phyloP scores from a whole-genome alignment of 2,888 invertebrate species.

The Brachylomia viminalis region DNA sequence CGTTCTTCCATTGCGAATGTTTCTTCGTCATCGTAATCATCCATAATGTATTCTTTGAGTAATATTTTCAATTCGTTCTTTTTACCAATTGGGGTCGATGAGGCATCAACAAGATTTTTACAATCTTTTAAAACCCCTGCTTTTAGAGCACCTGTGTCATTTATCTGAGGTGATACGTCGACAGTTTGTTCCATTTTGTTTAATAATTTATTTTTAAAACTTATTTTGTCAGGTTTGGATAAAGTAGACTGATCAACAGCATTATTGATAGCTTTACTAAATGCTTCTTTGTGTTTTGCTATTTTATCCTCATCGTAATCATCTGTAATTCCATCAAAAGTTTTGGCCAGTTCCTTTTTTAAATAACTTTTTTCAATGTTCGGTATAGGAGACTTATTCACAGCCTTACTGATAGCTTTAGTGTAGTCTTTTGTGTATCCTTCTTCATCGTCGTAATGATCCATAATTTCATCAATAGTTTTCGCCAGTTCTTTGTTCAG shows the following conservation, averaged over 20 bases:
- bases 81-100: not conserved
- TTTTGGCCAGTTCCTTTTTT: not conserved
- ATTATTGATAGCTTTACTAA: slow-evolving; percentile 24
- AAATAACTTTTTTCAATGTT: not conserved
- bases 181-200: slow-evolving; percentile 10
- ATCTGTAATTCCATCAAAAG: not conserved
- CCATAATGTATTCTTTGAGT: slow-evolving; percentile 5
- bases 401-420: slow-evolving; percentile 14
- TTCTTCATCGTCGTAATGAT: not conserved
- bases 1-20: not conserved
- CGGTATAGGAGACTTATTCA: not conserved
- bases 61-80: slow-evolving; percentile 16
- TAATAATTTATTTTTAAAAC: slow-evolving; percentile 39
- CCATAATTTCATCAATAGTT: not conserved
- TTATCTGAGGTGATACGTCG: slow-evolving; percentile 6
- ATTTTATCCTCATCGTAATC: not conserved
- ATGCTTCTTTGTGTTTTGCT: not conserved
- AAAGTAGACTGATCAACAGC: slow-evolving; percentile 28
- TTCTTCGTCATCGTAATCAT: not conserved
- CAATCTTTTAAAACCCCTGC: slow-evolving; percentile 8
- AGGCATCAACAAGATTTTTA: slow-evolving; percentile 17
- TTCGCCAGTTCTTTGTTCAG: slow-evolving; percentile 9
- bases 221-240: slow-evolving; percentile 9
- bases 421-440: slow-evolving; percentile 42
- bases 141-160: slow-evolving; percentile 22